These are phyloP conservation scores for Drosophila albomicans DNA, from an alignment of 1,140 invertebrate genomes.

Conservation along the genomic window DNA sequence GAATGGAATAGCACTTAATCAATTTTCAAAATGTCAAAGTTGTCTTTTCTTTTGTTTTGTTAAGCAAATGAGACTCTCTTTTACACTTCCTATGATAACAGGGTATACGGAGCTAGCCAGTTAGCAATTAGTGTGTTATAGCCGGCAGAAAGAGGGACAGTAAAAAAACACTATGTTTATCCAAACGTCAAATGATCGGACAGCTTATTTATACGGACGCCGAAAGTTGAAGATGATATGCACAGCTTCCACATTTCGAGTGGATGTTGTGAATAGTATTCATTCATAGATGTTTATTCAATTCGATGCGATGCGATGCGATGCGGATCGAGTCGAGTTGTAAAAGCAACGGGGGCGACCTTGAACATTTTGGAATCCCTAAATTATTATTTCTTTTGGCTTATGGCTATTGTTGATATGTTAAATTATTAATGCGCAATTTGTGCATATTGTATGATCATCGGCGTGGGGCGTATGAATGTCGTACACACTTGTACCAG, in stretches of 20 bases:
- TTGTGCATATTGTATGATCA: slow-evolving; percentile 26
- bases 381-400: slow-evolving; percentile 44
- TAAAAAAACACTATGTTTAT: background rate
- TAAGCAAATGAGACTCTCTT: no score
- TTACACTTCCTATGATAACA: no score
- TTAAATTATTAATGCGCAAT: slow-evolving; percentile 49
- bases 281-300: slow-evolving; percentile 52
- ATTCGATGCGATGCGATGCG: slow-evolving; percentile 3
- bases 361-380: slow-evolving; percentile 48
- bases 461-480: background rate
- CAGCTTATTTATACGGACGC: slow-evolving; percentile 11
- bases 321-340: slow-evolving; percentile 6
- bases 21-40: no score
- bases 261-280: slow-evolving; percentile 27
- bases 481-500: background rate
- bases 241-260: slow-evolving; percentile 35
- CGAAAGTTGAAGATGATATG: slow-evolving; percentile 11
- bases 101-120: background rate
- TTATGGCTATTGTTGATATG: slow-evolving; percentile 23
- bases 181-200: background rate
- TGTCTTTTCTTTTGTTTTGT: no score
- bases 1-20: no score
- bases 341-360: slow-evolving; percentile 34
- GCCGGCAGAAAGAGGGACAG: background rate
- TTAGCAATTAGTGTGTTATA: slow-evolving; percentile 2